A percentile compares a stretch with the other conserved stretches of the same genome.
phyloP scores from a whole-genome alignment of 2,888 invertebrate species.

The Tipula confusa region DNA sequence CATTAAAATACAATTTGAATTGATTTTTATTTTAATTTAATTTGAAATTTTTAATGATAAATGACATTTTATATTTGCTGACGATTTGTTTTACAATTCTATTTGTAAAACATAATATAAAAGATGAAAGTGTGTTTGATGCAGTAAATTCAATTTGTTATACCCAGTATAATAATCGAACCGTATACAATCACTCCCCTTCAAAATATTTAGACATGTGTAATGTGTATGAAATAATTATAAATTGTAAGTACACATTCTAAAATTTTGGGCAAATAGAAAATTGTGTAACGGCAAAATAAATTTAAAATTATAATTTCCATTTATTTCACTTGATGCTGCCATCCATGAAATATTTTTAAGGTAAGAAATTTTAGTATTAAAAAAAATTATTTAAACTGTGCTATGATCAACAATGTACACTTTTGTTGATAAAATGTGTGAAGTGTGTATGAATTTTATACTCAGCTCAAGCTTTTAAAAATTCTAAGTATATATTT shows the following conservation, averaged over 20 bases:
- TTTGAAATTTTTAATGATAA: conserved; percentile 7
- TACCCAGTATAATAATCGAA: not conserved
- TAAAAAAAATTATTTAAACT: no score
- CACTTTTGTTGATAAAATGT: no score
- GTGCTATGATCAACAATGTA: no score
- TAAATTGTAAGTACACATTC: not conserved
- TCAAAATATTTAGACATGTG: not conserved
- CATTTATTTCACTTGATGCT: not conserved
- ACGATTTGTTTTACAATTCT: not conserved
- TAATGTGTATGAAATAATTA: not conserved
- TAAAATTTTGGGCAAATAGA: not conserved
- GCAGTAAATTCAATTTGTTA: not conserved
- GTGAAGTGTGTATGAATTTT: no score
- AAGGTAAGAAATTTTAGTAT: no score
- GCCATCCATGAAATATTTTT: not conserved
- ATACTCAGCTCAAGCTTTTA: no score
- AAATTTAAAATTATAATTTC: not conserved
- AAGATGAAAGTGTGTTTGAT: not conserved
- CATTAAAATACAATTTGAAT: not conserved
- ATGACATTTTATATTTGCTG: not conserved
- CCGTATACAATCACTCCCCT: not conserved
- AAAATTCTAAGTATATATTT: no score
- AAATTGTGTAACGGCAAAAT: not conserved
- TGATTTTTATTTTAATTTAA: not conserved
- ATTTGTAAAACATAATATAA: not conserved